These are phyloP conservation scores for Drosophila atripex DNA, from an alignment of 2,888 invertebrate species.

Conservation along the genomic window DNA sequence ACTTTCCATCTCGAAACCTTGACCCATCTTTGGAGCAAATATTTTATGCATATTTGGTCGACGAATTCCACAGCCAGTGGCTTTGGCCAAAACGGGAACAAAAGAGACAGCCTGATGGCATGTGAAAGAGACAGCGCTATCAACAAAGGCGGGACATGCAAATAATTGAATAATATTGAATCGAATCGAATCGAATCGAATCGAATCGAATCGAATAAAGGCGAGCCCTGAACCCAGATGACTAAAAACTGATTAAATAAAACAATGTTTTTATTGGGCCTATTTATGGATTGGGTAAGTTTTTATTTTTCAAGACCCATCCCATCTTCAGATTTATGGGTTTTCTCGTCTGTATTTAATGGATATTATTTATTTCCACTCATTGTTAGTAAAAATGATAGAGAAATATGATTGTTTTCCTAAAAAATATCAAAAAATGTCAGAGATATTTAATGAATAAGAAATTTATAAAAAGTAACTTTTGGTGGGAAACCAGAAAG, in stretches of 20 bases:
- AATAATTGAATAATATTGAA: conserved; percentile 38
- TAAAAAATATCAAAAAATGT: too few species aligned
- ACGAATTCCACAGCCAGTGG: conserved; percentile 6
- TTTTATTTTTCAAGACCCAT: neutral
- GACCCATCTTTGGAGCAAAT: conserved; percentile 38
- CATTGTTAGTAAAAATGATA: too few species aligned
- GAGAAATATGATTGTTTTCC: too few species aligned
- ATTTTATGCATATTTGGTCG: conserved; percentile 35
- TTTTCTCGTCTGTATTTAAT: too few species aligned
- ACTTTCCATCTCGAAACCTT: conserved; percentile 20
- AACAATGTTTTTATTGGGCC: conserved; percentile 17
- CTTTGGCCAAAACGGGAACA: neutral
- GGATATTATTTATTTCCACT: neutral
- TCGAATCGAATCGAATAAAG: conserved; percentile 10
- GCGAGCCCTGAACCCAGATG: neutral
- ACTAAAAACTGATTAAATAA: conserved; percentile 33
- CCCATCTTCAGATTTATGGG: neutral
- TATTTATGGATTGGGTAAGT: conserved; percentile 1
- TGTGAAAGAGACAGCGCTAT: conserved; percentile 5
- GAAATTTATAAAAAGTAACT: too few species aligned
- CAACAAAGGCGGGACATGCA: conserved; percentile 39
- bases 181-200: conserved; percentile 28
- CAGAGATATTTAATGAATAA: too few species aligned
- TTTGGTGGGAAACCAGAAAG: too few species aligned
- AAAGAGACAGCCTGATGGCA: neutral